A percentile compares a stretch with the other conserved stretches of the same genome.
phyloP scores from a whole-genome alignment of 2,888 invertebrate genomes.

The Drosophila mimetica region DNA sequence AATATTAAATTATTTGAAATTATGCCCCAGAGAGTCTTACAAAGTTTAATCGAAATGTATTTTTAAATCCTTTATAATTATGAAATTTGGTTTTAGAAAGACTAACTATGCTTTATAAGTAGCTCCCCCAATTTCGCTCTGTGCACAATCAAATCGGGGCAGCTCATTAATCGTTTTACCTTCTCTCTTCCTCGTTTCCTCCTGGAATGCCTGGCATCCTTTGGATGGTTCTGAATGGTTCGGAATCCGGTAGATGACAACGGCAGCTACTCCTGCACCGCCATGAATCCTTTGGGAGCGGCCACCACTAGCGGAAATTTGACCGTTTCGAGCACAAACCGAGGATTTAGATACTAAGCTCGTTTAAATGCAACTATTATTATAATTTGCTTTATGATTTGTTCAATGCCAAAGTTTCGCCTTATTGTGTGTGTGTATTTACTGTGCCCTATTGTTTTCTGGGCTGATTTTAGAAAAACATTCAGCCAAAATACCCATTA shows the following conservation, averaged over 20 bases:
- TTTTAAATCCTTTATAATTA: no score
- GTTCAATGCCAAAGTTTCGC: constrained; percentile 73
- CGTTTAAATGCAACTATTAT: constrained; percentile 24
- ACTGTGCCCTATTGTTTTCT: constrained; percentile 32
- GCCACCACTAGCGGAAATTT: constrained; percentile 88
- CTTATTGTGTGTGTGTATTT: constrained; percentile 55
- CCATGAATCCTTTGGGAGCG: constrained; percentile 89
- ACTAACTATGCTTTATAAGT: no score
- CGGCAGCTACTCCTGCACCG: constrained; percentile 90
- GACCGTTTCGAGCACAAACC: constrained; percentile 89
- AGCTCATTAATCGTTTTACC: constrained; percentile 66
- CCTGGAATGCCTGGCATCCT: constrained; percentile 42
- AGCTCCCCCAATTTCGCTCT: background rate
- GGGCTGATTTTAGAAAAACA: constrained; percentile 14
- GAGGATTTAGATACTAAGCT: constrained; percentile 83
- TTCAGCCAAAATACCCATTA: constrained; percentile 4
- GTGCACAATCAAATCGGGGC: constrained; percentile 9
- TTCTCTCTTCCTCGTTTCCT: constrained; percentile 9
- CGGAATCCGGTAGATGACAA: constrained; percentile 87
- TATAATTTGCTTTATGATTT: constrained; percentile 57
- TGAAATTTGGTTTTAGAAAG: no score
- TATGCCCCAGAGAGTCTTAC: no score
- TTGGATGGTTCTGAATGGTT: background rate
- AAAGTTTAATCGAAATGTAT: no score
- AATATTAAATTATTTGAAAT: no score